Conservation (phyloP, 2,888 invertebrate genomes). For the Drosophila trichaetosa region DNA sequence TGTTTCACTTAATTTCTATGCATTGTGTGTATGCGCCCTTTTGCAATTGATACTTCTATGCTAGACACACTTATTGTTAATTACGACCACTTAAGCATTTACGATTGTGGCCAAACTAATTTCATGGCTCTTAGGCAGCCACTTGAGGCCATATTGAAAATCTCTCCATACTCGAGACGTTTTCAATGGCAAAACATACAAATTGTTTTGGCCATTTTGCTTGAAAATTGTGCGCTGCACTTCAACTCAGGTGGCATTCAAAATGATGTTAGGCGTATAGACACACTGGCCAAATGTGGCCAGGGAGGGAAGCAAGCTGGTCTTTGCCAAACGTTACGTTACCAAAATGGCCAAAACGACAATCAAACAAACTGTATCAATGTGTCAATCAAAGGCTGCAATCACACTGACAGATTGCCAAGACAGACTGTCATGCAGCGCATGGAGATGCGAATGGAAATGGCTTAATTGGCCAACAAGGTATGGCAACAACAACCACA, state of each 20-base stretch:
- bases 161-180: conserved; percentile 24
- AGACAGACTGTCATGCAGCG: conserved; percentile 18
- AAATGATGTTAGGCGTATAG: conserved; percentile 57
- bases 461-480: conserved; percentile 65
- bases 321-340: conserved; percentile 27
- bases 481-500: conserved; percentile 6
- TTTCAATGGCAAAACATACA: conserved; percentile 47
- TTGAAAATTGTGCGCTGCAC: conserved; percentile 6
- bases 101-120: conserved; percentile 21
- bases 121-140: conserved; percentile 47
- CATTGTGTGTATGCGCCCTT: neutral
- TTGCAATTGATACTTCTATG: conserved; percentile 14
- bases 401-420: conserved; percentile 57
- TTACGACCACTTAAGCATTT: conserved; percentile 33
- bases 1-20: conserved; percentile 4
- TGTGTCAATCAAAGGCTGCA: conserved; percentile 67
- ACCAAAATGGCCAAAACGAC: conserved; percentile 8
- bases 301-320: conserved; percentile 36
- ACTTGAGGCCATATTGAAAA: conserved; percentile 36
- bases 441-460: conserved; percentile 42
- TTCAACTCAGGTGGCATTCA: conserved; percentile 50
- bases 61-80: conserved; percentile 24
- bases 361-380: conserved; percentile 65
- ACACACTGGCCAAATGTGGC: conserved; percentile 23
- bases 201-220: conserved; percentile 44